Evolutionary conservation across 2,888 invertebrate genomes (phyloP).

Genomic region (Conops quadrifasciatus): DNA sequence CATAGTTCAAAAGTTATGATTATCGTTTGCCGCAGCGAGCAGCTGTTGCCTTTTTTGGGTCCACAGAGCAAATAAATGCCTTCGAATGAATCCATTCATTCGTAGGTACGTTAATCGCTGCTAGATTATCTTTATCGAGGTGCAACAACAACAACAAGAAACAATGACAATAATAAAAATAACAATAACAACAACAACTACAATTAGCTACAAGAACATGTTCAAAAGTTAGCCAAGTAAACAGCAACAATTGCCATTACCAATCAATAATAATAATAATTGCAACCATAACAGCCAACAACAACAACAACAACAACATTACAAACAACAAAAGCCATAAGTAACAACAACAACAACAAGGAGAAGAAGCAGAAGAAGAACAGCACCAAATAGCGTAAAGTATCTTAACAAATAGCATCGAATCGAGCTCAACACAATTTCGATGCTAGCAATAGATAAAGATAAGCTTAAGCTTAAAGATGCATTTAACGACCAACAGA

Average conservation of each 20-base stretch:
- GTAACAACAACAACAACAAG: conserved; percentile 42
- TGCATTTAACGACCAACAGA: conserved; percentile 53
- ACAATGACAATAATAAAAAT: conserved; percentile 53
- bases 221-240: neutral
- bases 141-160: conserved; percentile 29
- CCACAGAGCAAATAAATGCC: neutral
- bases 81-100: neutral
- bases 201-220: conserved; percentile 34
- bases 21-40: neutral
- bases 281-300: conserved; percentile 38
- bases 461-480: conserved; percentile 54
- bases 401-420: conserved; percentile 53
- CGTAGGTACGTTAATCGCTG: conserved; percentile 23
- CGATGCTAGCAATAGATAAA: conserved; percentile 54
- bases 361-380: conserved; percentile 2
- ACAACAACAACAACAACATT: conserved; percentile 14
- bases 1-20: conserved; percentile 32
- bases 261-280: conserved; percentile 51
- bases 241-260: conserved; percentile 52
- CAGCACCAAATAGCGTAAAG: conserved; percentile 29
- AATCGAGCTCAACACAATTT: conserved; percentile 54
- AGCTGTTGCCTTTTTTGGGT: conserved; percentile 8
- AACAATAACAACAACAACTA: conserved; percentile 45
- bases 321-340: conserved; percentile 55
- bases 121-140: conserved; percentile 20